Percentiles rank a stretch among this genome's conserved stretches.
These are phyloP conservation scores for Drosophila setosimentum DNA, from an alignment of 2,888 invertebrate species.

Conservation along the genomic window DNA sequence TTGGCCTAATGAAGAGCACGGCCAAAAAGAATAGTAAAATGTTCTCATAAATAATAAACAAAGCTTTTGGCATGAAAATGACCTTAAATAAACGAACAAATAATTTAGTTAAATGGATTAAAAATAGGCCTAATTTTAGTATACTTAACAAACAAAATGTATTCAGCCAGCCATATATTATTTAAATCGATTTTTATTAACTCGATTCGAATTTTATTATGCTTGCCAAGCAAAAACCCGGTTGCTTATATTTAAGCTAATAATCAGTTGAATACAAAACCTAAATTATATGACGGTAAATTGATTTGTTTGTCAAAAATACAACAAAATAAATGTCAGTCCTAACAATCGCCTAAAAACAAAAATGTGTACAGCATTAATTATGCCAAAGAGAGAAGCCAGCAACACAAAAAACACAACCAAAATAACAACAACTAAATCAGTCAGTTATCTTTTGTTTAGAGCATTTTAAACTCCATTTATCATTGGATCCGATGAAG, in stretches of 20 bases:
- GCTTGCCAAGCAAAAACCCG: background rate
- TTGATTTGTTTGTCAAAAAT: constrained; percentile 57
- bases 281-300: constrained; percentile 65
- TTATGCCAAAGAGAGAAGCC: constrained; percentile 43
- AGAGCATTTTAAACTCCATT: constrained; percentile 71
- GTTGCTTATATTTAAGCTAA: constrained; percentile 35
- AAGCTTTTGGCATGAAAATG: constrained; percentile 3
- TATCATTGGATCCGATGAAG: constrained; percentile 66
- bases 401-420: constrained; percentile 24
- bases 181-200: constrained; percentile 18
- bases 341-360: constrained; percentile 10
- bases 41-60: constrained; percentile 30
- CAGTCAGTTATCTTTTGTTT: constrained; percentile 53
- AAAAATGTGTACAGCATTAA: constrained; percentile 65
- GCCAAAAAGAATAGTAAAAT: constrained; percentile 1
- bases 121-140: background rate
- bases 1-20: constrained; percentile 22
- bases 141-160: background rate
- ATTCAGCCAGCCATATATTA: background rate
- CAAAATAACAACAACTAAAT: constrained; percentile 56
- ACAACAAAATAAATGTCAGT: constrained; percentile 10
- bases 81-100: constrained; percentile 6
- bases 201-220: constrained; percentile 8
- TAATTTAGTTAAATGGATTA: constrained; percentile 25
- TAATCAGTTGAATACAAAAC: constrained; percentile 65